A percentile compares a stretch with the other conserved stretches of the same genome.
phyloP scores from a whole-genome alignment of 2,113 vertebrate species.

The Helogale parvula region DNA sequence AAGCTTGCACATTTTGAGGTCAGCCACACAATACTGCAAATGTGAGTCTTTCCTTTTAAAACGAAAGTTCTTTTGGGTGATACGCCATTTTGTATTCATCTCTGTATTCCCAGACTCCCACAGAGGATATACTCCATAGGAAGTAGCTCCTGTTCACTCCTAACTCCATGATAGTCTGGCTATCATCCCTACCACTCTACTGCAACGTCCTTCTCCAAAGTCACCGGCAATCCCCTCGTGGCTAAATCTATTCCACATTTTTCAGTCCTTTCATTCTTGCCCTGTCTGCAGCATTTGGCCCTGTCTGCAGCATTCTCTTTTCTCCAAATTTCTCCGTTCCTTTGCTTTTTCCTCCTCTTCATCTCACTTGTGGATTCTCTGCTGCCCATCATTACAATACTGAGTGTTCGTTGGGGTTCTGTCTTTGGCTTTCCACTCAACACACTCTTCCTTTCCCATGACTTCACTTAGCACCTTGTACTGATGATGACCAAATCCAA shows the following conservation, averaged over 20 bases:
- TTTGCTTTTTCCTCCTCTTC: background rate
- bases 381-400: background rate
- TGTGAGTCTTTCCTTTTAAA: background rate
- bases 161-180: background rate
- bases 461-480: slow-evolving; percentile 21
- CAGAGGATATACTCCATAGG: background rate
- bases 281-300: background rate
- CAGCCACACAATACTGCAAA: background rate
- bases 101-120: background rate
- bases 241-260: background rate
- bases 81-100: background rate
- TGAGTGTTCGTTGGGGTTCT: background rate
- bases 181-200: rapidly evolving
- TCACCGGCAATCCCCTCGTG: background rate
- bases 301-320: background rate
- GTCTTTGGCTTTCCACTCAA: background rate
- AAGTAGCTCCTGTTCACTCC: background rate
- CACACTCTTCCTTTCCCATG: background rate
- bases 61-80: background rate
- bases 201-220: background rate
- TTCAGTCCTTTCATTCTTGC: background rate
- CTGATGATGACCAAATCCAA: background rate
- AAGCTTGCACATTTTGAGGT: background rate
- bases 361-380: slow-evolving; percentile 21
- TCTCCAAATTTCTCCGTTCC: background rate